A percentile compares a stretch with the other conserved stretches of the same genome.
These are phyloP conservation scores for Oenanthe melanoleuca DNA, from an alignment of 2,113 vertebrate genomes.

Conservation along the genomic window DNA sequence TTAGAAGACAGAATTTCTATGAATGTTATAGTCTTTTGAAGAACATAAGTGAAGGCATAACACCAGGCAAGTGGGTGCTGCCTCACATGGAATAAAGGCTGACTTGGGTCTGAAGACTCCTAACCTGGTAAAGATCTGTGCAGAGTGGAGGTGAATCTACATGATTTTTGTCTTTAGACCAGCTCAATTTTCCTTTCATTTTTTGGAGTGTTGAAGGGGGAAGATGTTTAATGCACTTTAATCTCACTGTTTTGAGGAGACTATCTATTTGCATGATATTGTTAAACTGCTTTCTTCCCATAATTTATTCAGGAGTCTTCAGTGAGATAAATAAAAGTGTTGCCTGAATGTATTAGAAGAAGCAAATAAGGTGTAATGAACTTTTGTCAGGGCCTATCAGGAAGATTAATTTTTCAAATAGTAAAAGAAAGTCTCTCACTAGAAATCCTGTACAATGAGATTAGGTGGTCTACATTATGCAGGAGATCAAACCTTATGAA, in stretches of 20 bases:
- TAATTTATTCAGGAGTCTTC: background rate
- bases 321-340: background rate
- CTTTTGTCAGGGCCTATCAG: background rate
- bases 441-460: background rate
- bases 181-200: background rate
- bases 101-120: background rate
- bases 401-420: background rate
- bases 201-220: fast-evolving
- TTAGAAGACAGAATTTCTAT: background rate
- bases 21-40: background rate
- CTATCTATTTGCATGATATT: background rate
- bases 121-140: background rate
- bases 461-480: background rate
- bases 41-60: background rate
- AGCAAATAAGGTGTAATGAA: background rate
- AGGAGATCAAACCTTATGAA: background rate
- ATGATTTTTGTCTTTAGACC: background rate
- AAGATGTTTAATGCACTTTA: background rate
- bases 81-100: background rate
- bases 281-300: background rate
- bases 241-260: background rate
- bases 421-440: background rate
- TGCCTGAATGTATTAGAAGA: background rate
- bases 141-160: background rate
- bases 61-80: background rate